Base-by-base conservation (phyloP, 2,888 invertebrate species). In the Euplagia quadripunctaria region DNA sequence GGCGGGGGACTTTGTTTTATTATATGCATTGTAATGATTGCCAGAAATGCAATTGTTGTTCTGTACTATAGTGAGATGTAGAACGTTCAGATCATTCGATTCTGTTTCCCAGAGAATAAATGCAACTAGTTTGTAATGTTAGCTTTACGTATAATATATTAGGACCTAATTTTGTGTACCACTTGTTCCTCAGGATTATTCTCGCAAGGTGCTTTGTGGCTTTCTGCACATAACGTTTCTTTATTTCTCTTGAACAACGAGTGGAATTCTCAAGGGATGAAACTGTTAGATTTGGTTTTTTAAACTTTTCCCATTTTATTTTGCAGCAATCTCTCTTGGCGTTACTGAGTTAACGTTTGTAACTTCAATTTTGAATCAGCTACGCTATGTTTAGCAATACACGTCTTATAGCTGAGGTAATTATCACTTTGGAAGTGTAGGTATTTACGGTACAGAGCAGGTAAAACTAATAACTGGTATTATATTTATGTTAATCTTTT, bases 261-360 rank as follows among this genome's bases (percentile, higher is more conserved):
- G 20, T 64, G 31, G 41, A 8, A 70, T 52, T 41, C 51, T 64
- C 42, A 2, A 64, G 20, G 41, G 69, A 61, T 43, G 17, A 69
- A 46, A 61, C 61, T 61, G 68, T 43, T 46, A 61, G 41, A 70
- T 42, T 64, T 52, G n/a, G 64, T 64, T 63, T 42, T 61, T 55
- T 12, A 14, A 55, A 71, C 75, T 61, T 64, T 41, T 67, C 41
- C 41, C 55, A 51, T 41, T 70, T 16, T 41, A 69, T 70, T 65
- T 52, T 68, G 43, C 17, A 64, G 63, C n/a, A 61, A 66, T 70
- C 46, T 52, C 49, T 73, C 20, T 43, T 46, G 43, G n/a, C 64
- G 31, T 70, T 52, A 71, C 46, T 68, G 66, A 71, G 73, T 74
- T 80, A n/a, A 69, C 67, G 52, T 51, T 66, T 64, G 64, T 51